phyloP scores from a whole-genome alignment of 2,888 invertebrate species.

The Rhopalosiphum nymphaeae region DNA sequence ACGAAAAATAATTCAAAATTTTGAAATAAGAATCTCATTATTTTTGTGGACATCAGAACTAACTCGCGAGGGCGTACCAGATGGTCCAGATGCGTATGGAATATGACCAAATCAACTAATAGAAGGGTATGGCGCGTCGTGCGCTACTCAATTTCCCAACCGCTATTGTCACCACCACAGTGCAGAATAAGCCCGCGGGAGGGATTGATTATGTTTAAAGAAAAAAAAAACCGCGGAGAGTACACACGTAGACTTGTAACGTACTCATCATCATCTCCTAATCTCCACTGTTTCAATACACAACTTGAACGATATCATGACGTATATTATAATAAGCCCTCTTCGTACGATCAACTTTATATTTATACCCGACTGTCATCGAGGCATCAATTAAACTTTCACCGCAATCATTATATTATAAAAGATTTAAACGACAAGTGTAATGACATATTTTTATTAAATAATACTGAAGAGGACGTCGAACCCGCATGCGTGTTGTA shows the following conservation, averaged over 20 bases:
- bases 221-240: neutral
- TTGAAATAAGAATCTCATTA: neutral
- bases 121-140: neutral
- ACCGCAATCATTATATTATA: neutral
- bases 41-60: neutral
- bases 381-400: neutral
- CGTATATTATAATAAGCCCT: neutral
- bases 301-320: neutral
- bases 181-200: neutral
- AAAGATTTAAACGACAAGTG: neutral
- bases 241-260: neutral
- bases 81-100: too few species aligned
- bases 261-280: neutral
- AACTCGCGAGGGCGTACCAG: neutral
- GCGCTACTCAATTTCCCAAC: too few species aligned
- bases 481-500: too few species aligned
- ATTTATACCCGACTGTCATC: neutral
- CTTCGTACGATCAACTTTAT: neutral
- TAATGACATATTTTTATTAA: neutral
- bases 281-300: neutral
- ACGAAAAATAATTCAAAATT: neutral
- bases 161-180: neutral
- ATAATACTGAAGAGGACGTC: too few species aligned
- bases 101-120: neutral
- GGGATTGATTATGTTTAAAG: neutral